Evolutionary conservation across 2,888 invertebrate genomes (phyloP), one percentile per base, ranked within the genome.

Genomic region (Nesidiocoris tenuis): DNA sequence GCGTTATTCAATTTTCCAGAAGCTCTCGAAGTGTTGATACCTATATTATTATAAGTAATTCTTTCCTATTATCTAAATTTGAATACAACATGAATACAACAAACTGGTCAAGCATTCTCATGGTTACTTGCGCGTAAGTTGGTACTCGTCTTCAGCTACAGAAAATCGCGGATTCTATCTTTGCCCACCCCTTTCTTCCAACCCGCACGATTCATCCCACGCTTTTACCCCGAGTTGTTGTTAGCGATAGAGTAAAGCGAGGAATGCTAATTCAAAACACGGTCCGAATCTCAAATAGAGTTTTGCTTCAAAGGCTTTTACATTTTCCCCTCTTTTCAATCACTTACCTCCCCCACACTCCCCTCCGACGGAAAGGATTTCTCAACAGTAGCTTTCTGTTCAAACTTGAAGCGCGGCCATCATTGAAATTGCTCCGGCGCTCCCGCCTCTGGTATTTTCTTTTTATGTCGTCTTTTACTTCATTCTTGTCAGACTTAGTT

Each of bases 211-310:
- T n/a, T n/a, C n/a, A n/a, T n/a, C n/a, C 5, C 39, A 12, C 39
- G 12, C 39, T 39, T 39, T 12, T 7, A 12, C 39, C 3, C 5
- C 39, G 12, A 39, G 39, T 39, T 39, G 39, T 39, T 39, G 39
- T 39, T 39, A 39, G 39, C 39, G 39, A 39, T n/a, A 39, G 39
- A 39, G 39, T 39, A 63, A 72, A 61, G 61, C 74, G 17, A 70
- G 70, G 78, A 78, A 78, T 78, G 78, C 76, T 78, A 78, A 78
- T 76, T 74, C 68, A 76, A 66, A 74, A 78, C 78, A 78, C 76
- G 78, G 70, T 59, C 74, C 61, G 78, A 78, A 77, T 77, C 77
- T 64, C 65, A 75, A 77, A 75, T 77, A 59, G 72, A 76, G 74
- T 76, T 76, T 66, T 61, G 61, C 61, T 65, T 76, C 72, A 71